phyloP scores from a whole-genome alignment of 2,113 vertebrate genomes.

The Neomonachus schauinslandi region DNA sequence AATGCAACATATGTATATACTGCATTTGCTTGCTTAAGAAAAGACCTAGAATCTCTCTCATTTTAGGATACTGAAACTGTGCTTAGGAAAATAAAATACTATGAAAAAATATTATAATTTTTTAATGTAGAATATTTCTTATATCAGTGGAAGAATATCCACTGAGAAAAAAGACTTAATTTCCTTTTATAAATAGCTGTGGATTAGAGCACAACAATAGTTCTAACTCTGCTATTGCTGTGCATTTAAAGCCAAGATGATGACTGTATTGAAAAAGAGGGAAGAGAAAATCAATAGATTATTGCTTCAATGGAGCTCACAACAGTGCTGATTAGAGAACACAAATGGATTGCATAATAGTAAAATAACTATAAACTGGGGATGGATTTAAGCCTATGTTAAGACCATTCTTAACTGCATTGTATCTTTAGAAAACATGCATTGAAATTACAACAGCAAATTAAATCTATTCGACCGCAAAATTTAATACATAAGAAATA shows the following conservation, averaged over 20 bases:
- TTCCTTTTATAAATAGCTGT: slow-evolving; percentile 74
- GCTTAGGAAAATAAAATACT: slow-evolving; percentile 54
- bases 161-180: slow-evolving; percentile 71
- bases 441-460: slow-evolving; percentile 83
- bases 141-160: slow-evolving; percentile 56
- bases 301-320: slow-evolving; percentile 79
- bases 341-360: slow-evolving; percentile 75
- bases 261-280: slow-evolving; percentile 77
- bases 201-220: slow-evolving; percentile 69
- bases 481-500: slow-evolving; percentile 84
- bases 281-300: slow-evolving; percentile 70
- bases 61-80: slow-evolving; percentile 26
- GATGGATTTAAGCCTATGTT: slow-evolving; percentile 81
- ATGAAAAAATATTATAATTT: slow-evolving; percentile 40
- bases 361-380: slow-evolving; percentile 77
- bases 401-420: slow-evolving; percentile 77
- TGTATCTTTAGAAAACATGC: slow-evolving; percentile 80
- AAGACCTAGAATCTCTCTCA: slow-evolving; percentile 27
- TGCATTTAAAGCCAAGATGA: slow-evolving; percentile 75
- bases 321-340: slow-evolving; percentile 76
- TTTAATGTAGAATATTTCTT: slow-evolving; percentile 52
- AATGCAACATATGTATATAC: not conserved
- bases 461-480: slow-evolving; percentile 83
- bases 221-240: slow-evolving; percentile 69
- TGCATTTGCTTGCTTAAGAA: not conserved